A percentile compares a stretch with the other conserved stretches of the same genome.
Conservation (phyloP, 1,140 invertebrate species). For the Phymorhynchus buccinoides region DNA sequence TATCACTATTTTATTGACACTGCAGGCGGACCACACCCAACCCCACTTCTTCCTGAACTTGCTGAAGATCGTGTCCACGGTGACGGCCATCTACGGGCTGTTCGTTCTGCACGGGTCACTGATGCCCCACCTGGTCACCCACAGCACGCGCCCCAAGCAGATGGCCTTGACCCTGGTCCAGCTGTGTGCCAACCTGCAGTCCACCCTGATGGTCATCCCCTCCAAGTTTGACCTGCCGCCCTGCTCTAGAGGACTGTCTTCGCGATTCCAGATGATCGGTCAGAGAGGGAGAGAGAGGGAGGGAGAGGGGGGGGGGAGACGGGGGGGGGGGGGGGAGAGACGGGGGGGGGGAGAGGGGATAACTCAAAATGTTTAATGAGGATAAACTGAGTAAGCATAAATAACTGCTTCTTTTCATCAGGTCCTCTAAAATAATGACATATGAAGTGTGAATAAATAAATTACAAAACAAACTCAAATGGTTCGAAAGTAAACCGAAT, state of each 20-base stretch:
- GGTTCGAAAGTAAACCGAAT: too few species aligned
- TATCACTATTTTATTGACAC: not conserved
- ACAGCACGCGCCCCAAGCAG: conserved; percentile 37
- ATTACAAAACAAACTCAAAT: too few species aligned
- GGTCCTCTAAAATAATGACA: too few species aligned
- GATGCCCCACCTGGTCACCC: conserved; percentile 27
- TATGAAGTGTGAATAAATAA: too few species aligned
- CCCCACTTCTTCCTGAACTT: conserved; percentile 36
- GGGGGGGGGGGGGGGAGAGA: too few species aligned
- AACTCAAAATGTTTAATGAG: too few species aligned
- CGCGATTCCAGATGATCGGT: conserved; percentile 42
- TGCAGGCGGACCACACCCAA: conserved; percentile 37
- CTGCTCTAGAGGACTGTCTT: conserved; percentile 35
- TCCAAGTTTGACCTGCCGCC: conserved; percentile 39
- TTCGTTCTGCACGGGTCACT: conserved; percentile 35
- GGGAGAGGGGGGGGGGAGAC: too few species aligned
- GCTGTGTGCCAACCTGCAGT: conserved; percentile 46
- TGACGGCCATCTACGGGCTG: conserved; percentile 45
- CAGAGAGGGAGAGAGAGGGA: not conserved
- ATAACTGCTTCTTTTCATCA: too few species aligned
- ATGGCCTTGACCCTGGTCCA: conserved; percentile 43
- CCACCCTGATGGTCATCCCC: conserved; percentile 35
- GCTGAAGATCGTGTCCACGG: conserved; percentile 38
- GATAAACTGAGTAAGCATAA: too few species aligned
- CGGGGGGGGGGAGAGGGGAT: too few species aligned